A percentile compares a stretch with the other conserved stretches of the same genome.
phyloP scores from a whole-genome alignment of 2,797 vertebrate genomes.

The Antennarius maculatus region DNA sequence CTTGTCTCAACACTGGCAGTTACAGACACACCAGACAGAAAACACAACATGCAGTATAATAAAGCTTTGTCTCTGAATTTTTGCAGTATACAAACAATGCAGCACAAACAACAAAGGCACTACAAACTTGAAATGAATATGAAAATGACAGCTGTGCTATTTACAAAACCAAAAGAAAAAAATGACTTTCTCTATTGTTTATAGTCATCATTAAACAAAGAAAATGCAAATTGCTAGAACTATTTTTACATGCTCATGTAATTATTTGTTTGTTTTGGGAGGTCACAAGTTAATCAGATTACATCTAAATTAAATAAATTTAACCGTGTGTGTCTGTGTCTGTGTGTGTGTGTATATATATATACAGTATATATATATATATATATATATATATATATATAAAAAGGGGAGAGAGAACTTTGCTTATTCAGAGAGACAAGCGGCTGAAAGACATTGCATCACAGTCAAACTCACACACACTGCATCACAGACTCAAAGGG shows the following conservation, averaged over 20 bases:
- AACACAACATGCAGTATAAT: slow-evolving; percentile 2
- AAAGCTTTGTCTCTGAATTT: slow-evolving; percentile 1
- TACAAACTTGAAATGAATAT: not conserved
- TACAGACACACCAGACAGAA: slow-evolving; percentile 1
- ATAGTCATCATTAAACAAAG: not conserved
- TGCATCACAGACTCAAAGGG: slow-evolving; percentile 34
- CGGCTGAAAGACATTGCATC: slow-evolving; percentile 65
- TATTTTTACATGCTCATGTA: not conserved
- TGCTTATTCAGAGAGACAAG: slow-evolving; percentile 64
- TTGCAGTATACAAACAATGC: not conserved
- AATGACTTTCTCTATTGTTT: not conserved
- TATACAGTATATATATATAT: too few relatives aligned
- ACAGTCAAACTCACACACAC: slow-evolving; percentile 51
- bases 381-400: too few relatives aligned
- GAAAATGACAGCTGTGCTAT: not conserved
- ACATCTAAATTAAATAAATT: slow-evolving; percentile 29
- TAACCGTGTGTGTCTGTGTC: too few relatives aligned
- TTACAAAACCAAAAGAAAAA: not conserved
- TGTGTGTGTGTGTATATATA: slow-evolving; percentile 34
- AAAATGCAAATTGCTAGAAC: not conserved
- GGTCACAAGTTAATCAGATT: slow-evolving; percentile 20
- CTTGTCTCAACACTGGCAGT: not conserved
- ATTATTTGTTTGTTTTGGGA: not conserved
- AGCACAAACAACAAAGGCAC: slow-evolving; percentile 7
- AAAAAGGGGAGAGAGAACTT: slow-evolving; percentile 48